Percentiles rank a stretch among this genome's conserved stretches.
phyloP scores from a whole-genome alignment of 1,140 invertebrate species.

The Brachionus asplanchnoidis region DNA sequence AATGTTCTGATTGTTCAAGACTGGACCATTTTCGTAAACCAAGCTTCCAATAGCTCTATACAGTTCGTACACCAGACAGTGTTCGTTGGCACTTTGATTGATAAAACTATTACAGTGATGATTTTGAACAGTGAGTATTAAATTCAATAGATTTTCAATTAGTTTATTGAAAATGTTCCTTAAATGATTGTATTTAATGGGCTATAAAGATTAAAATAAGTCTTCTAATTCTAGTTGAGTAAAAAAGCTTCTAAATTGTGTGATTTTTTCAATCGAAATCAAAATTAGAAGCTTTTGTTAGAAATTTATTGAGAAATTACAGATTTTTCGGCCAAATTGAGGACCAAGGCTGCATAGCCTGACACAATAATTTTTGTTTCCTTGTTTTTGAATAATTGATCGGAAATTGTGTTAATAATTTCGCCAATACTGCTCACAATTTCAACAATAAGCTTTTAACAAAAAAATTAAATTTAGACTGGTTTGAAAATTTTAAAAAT shows the following conservation, averaged over 20 bases:
- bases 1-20: background rate
- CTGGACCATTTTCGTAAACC: background rate
- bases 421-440: background rate
- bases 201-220: background rate
- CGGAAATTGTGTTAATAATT: background rate
- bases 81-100: background rate
- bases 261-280: too few relatives aligned
- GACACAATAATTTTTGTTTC: background rate
- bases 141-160: background rate
- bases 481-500: background rate
- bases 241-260: background rate
- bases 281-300: background rate
- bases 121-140: background rate
- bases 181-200: constrained; percentile 1
- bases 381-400: background rate
- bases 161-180: background rate
- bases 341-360: background rate
- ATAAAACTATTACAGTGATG: background rate
- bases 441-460: background rate
- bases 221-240: background rate
- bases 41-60: background rate
- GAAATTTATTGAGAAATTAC: background rate
- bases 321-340: constrained; percentile 3
- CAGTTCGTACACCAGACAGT: background rate
- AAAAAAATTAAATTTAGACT: background rate